phyloP scores from a whole-genome alignment of 2,797 vertebrate species.

The Enteromius viviparus region DNA sequence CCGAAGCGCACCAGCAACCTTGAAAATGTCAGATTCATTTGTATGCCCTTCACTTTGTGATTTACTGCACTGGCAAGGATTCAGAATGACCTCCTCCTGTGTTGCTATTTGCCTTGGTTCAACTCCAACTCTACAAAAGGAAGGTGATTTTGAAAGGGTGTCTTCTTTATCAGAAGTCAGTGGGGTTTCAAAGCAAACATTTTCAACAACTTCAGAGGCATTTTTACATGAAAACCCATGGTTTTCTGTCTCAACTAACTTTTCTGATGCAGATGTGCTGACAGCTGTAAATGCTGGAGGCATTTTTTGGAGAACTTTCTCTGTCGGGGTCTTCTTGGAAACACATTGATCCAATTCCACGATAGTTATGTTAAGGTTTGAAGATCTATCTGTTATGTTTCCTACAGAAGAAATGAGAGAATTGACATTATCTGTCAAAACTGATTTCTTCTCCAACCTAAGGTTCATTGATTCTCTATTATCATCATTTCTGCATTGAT shows the following conservation, averaged over 20 bases:
- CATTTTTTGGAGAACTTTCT: neutral
- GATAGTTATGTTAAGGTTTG: neutral
- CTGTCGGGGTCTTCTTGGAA: slow-evolving; percentile 10
- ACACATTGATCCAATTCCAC: slow-evolving; percentile 1
- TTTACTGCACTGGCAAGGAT: neutral
- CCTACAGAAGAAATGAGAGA: neutral
- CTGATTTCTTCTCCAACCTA: neutral
- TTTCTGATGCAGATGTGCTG: neutral
- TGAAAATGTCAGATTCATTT: slow-evolving; percentile 10
- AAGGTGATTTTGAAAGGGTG: neutral
- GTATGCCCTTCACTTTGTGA: slow-evolving; percentile 12
- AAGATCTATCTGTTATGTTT: neutral
- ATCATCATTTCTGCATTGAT: neutral
- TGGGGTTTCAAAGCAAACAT: neutral
- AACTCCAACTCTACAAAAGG: neutral
- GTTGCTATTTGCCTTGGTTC: slow-evolving; percentile 4
- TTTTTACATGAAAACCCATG: neutral
- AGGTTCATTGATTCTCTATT: neutral
- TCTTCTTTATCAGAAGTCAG: neutral
- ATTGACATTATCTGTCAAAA: neutral
- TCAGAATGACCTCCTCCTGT: neutral
- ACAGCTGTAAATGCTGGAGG: neutral
- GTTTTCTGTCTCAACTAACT: neutral
- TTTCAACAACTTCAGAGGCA: neutral
- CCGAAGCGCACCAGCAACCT: neutral